phyloP scores from a whole-genome alignment of 2,888 invertebrate genomes.

The Arctia plantaginis region DNA sequence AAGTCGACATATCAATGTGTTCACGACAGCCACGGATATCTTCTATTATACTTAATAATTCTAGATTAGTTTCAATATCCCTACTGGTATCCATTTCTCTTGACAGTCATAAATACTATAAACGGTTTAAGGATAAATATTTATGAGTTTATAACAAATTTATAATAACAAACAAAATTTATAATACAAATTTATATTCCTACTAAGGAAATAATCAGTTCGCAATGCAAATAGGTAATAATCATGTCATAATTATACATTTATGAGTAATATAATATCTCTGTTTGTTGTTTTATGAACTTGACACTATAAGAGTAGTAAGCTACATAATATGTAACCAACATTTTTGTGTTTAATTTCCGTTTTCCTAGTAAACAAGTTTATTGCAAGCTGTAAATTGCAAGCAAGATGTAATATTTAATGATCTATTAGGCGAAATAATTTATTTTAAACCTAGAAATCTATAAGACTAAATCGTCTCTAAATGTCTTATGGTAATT shows the following conservation, averaged over 20 bases:
- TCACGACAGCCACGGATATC: too few relatives aligned
- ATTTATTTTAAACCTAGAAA: too few relatives aligned
- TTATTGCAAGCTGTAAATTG: not conserved
- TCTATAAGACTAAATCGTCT: too few relatives aligned
- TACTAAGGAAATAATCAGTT: slow-evolving; percentile 1
- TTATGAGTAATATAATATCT: not conserved
- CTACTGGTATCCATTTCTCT: not conserved
- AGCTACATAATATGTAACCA: not conserved
- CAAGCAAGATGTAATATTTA: too few relatives aligned
- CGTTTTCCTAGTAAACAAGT: not conserved
- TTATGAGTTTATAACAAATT: not conserved
- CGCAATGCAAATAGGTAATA: slow-evolving; percentile 1
- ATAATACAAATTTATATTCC: too few relatives aligned
- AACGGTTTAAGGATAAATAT: not conserved
- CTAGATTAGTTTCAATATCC: not conserved
- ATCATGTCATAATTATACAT: not conserved
- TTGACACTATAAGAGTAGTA: not conserved
- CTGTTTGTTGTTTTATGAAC: not conserved
- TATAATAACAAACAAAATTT: too few relatives aligned
- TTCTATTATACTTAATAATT: too few relatives aligned
- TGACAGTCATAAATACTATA: not conserved
- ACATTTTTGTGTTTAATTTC: not conserved
- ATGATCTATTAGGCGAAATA: too few relatives aligned
- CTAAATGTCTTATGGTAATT: too few relatives aligned
- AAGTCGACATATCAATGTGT: too few relatives aligned